These are phyloP conservation scores for Squalus acanthias DNA, from an alignment of 2,797 vertebrate genomes.

Conservation along the genomic window DNA sequence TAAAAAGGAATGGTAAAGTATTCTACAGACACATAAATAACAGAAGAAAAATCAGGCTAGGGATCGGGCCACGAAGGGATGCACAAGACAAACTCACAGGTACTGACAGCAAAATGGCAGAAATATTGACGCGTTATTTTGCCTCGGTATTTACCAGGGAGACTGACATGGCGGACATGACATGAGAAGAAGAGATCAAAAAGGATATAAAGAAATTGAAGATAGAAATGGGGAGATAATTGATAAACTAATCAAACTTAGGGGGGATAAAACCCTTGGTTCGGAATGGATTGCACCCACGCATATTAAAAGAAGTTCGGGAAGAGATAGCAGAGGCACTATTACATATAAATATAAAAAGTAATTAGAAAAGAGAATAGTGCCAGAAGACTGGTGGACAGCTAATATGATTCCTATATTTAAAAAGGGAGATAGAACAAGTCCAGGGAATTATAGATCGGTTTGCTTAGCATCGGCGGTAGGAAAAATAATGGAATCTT, in stretches of 20 bases:
- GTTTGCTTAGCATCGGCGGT: no score
- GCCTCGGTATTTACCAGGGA: neutral
- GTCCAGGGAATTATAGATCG: no score
- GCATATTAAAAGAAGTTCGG: neutral
- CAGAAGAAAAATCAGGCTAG: neutral
- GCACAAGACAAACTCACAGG: neutral
- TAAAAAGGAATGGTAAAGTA: neutral
- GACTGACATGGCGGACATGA: neutral
- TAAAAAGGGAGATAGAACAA: neutral
- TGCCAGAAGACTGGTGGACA: neutral
- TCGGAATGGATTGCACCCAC: neutral
- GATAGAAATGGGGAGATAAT: neutral
- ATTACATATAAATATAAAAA: neutral
- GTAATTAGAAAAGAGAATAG: neutral
- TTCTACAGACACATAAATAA: neutral
- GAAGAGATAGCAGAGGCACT: neutral
- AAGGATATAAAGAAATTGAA: neutral
- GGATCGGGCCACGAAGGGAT: neutral
- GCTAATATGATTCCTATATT: neutral
- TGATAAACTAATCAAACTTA: neutral
- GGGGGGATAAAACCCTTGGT: no score
- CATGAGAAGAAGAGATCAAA: neutral
- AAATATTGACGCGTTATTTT: neutral
- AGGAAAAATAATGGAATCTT: no score
- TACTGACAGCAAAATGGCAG: neutral